A percentile compares a stretch with the other conserved stretches of the same genome.
Conservation (phyloP, 2,797 vertebrate genomes). For the Microhierax caerulescens region DNA sequence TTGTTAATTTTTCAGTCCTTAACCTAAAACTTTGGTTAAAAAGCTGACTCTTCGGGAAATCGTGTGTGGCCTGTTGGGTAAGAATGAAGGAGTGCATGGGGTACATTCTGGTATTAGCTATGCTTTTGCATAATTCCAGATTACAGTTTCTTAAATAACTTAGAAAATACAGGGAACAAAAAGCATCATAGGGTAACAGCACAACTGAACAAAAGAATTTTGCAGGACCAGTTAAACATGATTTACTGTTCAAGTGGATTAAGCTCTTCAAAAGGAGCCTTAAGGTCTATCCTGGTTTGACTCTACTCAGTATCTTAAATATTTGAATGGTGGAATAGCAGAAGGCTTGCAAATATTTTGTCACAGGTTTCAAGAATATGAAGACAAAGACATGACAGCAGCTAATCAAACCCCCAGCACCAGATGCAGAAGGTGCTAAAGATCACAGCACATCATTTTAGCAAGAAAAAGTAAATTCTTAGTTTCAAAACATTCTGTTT, state of each 20-base stretch:
- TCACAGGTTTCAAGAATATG: background rate
- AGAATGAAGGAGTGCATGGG: background rate
- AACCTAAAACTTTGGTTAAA: background rate
- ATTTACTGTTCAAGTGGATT: background rate
- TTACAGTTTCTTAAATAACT: background rate
- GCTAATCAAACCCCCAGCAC: background rate
- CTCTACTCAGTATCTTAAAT: background rate
- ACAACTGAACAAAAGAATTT: background rate
- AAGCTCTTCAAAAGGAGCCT: background rate
- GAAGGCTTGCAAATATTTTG: background rate
- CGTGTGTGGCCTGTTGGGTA: background rate
- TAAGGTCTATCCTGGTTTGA: background rate
- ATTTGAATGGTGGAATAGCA: background rate
- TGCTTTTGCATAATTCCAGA: background rate
- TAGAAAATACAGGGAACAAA: background rate
- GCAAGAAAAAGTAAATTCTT: background rate
- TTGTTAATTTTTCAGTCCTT: background rate
- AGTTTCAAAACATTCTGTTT: background rate
- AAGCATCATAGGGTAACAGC: background rate
- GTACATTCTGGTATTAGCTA: background rate
- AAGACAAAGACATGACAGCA: background rate
- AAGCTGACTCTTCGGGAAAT: background rate
- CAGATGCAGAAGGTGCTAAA: background rate
- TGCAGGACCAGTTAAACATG: background rate
- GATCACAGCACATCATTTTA: background rate